phyloP scores from a whole-genome alignment of 2,888 invertebrate genomes.

The Rotaria sp. region DNA sequence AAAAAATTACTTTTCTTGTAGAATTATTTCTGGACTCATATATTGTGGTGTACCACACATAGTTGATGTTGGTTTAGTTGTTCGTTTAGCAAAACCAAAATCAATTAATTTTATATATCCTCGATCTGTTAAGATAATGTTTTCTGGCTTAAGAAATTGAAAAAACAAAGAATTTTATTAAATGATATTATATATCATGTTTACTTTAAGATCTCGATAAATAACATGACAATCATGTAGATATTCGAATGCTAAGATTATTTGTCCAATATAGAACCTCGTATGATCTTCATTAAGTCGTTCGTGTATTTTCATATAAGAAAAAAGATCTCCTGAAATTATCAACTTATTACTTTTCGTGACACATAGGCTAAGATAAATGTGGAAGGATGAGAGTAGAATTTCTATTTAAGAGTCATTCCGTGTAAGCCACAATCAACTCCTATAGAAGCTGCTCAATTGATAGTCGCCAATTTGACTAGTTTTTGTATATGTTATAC shows the following conservation, averaged over 20 bases:
- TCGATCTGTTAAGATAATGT: slow-evolving; percentile 82
- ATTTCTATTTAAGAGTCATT: no score
- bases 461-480: no score
- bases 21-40: slow-evolving; percentile 32
- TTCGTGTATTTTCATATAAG: slow-evolving; percentile 78
- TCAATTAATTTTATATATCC: slow-evolving; percentile 46
- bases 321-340: slow-evolving; percentile 19
- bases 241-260: slow-evolving; percentile 91
- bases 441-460: no score
- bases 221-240: slow-evolving; percentile 81
- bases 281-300: slow-evolving; percentile 97
- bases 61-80: not conserved
- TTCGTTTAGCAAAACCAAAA: slow-evolving; percentile 37
- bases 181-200: no score
- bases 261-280: slow-evolving; percentile 94
- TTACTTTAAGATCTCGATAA: slow-evolving; percentile 66
- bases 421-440: no score
- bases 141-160: slow-evolving; percentile 79
- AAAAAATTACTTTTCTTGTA: slow-evolving; percentile 7
- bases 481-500: no score
- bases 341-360: no score
- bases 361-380: no score
- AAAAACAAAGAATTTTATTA: no score
- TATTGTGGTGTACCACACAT: slow-evolving; percentile 38
- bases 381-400: no score